Percentiles rank a stretch among this genome's conserved stretches.
phyloP scores from a whole-genome alignment of 1,140 invertebrate genomes.

The Platyura marginata region DNA sequence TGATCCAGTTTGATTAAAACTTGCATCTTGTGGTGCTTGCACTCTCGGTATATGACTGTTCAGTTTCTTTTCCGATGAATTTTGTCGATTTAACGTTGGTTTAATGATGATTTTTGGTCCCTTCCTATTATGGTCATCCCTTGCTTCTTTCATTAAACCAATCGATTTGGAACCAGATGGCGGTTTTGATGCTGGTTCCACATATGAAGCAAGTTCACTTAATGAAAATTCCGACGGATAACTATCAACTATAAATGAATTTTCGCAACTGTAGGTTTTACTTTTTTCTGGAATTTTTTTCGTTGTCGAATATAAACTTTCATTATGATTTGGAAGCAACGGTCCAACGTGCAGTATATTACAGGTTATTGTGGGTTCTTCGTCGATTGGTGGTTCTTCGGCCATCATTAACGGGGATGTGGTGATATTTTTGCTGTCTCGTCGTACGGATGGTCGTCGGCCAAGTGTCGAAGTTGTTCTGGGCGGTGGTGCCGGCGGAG shows the following conservation, averaged over 20 bases:
- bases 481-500: slow-evolving; percentile 43
- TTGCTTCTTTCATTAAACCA: no score
- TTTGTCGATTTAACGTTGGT: not conserved
- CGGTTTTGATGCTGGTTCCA: not conserved
- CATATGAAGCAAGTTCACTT: not conserved
- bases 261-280: not conserved
- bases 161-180: not conserved
- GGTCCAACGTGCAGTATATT: slow-evolving; percentile 31
- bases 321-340: slow-evolving; percentile 24
- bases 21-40: not conserved
- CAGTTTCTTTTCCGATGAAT: not conserved
- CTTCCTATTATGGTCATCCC: not conserved
- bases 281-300: not conserved
- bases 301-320: slow-evolving; percentile 8
- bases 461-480: slow-evolving; percentile 39
- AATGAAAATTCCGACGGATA: not conserved
- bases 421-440: slow-evolving; percentile 18
- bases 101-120: not conserved
- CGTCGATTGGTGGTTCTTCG: slow-evolving; percentile 20
- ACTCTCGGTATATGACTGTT: not conserved
- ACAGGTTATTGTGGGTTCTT: slow-evolving; percentile 25
- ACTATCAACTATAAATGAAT: not conserved
- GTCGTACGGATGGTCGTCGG: slow-evolving; percentile 18
- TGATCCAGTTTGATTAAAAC: not conserved
- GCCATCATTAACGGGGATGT: slow-evolving; percentile 26